Evolutionary conservation across 2,888 invertebrate genomes (phyloP).

Genomic region (Seira musarum): DNA sequence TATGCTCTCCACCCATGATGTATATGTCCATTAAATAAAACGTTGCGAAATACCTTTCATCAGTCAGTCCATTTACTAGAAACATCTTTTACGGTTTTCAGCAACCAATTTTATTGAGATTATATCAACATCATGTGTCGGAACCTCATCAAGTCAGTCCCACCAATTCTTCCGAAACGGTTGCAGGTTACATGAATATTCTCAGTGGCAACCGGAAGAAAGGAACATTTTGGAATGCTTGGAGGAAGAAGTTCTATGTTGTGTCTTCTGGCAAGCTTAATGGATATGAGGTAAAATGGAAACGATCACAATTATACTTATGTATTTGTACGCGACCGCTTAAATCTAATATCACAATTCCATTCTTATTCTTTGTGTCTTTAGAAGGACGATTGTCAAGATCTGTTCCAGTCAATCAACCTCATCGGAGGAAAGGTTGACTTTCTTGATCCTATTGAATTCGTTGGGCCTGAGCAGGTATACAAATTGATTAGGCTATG

Average conservation of each 20-base stretch:
- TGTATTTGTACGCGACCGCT: no score
- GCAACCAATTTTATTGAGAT: conserved; percentile 65
- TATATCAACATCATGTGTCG: conserved; percentile 61
- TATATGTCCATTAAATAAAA: neutral
- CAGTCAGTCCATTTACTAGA: neutral
- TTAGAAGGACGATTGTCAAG: conserved; percentile 73
- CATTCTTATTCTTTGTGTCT: conserved; percentile 26
- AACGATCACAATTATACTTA: no score
- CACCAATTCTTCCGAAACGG: conserved; percentile 40
- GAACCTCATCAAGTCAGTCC: conserved; percentile 61
- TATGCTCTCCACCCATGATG: neutral
- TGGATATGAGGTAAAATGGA: conserved; percentile 64
- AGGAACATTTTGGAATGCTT: conserved; percentile 76
- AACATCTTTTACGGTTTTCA: conserved; percentile 20
- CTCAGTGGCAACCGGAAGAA: conserved; percentile 72
- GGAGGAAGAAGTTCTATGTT: conserved; percentile 75
- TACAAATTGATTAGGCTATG: conserved; percentile 56
- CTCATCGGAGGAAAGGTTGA: conserved; percentile 75
- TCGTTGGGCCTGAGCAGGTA: conserved; percentile 75
- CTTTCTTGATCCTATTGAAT: conserved; percentile 73
- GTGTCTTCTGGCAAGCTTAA: conserved; percentile 64
- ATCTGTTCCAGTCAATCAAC: conserved; percentile 73
- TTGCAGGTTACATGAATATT: conserved; percentile 68
- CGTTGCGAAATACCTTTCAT: no score
- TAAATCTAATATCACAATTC: no score